Evolutionary conservation across 1,140 invertebrate genomes (phyloP), one percentile per base, ranked within the genome.

Genomic region (Apis florea): DNA sequence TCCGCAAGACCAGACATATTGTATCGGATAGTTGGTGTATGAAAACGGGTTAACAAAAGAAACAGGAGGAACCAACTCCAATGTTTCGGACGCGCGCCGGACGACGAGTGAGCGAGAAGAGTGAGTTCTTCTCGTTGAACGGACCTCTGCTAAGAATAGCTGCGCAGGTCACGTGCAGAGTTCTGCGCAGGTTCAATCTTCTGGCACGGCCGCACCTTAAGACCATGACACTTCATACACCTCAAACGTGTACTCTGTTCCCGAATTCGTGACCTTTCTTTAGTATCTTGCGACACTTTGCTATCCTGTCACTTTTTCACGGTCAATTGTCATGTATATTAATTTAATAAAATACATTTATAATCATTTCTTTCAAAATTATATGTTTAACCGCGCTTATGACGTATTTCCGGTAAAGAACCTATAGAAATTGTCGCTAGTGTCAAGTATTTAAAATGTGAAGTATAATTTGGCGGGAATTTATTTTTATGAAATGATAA

Each of bases 1-100:
- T 96, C 95, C 83, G 93, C 93, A 76, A 95, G 91, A 90, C 91
- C 91, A 91, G 92, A 91, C 93, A 94, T 94, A 83, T 89, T 92
- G 83, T 56, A 31, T 69, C 56, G 54, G 9, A 26, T 74, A 21
- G 51, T 87, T 76, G 21, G 53, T 83, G 78, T 83, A 83, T 82
- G 82, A 88, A 83, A 89, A 88, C 86, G 89, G 89, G 83, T 90
- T 87, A 90, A 89, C 81, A 85, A 91, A 92, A 91, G 87, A 89
- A 85, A 91, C 90, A 91, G 89, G 89, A 89, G 88, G 85, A 78
- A 86, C 75, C 88, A 90, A 91, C 91, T 91, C 84, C 90, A 90
- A 69, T 15, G 79, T 84, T 85, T 89, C 88, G 90, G 91, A 92
- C 93, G 93, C 93, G 93, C 93, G 92, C 91, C 92, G 92, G 90